Percentiles rank a stretch among this genome's conserved stretches.
Evolutionary conservation across 2,797 vertebrate species (phyloP).

Genomic region (Crocodylus rhombifer): DNA sequence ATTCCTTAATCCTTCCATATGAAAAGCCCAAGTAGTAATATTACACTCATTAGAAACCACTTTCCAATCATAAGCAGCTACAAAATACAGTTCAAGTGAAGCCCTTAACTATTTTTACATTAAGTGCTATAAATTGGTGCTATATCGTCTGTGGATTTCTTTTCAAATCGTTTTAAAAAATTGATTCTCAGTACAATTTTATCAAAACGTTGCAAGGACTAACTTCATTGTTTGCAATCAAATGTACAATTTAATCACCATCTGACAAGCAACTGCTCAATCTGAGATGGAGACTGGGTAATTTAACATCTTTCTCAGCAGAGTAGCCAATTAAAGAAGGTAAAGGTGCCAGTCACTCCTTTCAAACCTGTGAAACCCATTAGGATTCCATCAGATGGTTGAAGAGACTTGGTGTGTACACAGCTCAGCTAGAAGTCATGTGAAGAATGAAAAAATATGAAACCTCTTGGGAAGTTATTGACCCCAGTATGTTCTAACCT

Average conservation of each 20-base stretch:
- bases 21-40: not conserved
- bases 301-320: not conserved
- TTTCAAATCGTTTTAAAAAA: not conserved
- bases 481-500: not conserved
- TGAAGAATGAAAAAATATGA: not conserved
- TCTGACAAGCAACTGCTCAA: not conserved
- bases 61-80: not conserved
- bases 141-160: not conserved
- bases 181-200: not conserved
- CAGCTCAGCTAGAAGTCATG: not conserved
- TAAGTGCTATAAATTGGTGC: not conserved
- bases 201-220: accelerated
- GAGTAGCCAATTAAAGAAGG: not conserved
- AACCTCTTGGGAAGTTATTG: not conserved
- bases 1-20: not conserved
- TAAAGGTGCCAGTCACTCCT: not conserved
- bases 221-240: not conserved
- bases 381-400: not conserved
- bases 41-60: not conserved
- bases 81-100: not conserved
- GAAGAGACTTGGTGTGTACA: not conserved
- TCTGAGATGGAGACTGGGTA: not conserved
- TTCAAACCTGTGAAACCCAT: not conserved
- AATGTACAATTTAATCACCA: accelerated
- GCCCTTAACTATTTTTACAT: not conserved